Conservation (phyloP, 1,140 invertebrate species). For the Heliconius nattereri region DNA sequence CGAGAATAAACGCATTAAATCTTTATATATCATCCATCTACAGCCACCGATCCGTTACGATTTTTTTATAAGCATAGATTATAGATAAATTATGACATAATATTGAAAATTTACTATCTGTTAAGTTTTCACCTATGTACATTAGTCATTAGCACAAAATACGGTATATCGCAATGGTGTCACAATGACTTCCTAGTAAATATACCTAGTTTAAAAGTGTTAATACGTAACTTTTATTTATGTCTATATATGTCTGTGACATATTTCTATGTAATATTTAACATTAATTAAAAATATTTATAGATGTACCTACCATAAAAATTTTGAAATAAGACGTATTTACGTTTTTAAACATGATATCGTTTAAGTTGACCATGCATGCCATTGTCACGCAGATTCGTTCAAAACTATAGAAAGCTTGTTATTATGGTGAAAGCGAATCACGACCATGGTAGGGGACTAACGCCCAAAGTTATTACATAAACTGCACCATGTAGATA, state of each 20-base stretch:
- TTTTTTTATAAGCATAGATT: too few relatives aligned
- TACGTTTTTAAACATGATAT: not conserved
- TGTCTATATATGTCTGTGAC: not conserved
- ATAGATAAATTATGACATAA: not conserved
- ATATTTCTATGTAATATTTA: not conserved
- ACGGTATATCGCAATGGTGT: not conserved
- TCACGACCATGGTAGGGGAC: constrained; percentile 49
- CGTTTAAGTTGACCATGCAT: not conserved
- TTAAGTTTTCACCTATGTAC: not conserved
- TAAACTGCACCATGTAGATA: constrained; percentile 55
- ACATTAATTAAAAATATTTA: too few relatives aligned
- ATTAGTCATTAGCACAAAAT: constrained; percentile 4
- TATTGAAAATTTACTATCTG: not conserved
- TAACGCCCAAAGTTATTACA: constrained; percentile 62
- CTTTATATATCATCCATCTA: too few relatives aligned
- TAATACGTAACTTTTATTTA: not conserved
- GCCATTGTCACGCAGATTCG: constrained; percentile 45
- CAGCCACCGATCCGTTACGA: too few relatives aligned
- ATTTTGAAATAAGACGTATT: not conserved
- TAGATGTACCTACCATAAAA: not conserved
- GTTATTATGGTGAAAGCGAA: constrained; percentile 68
- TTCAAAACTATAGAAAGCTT: constrained; percentile 64
- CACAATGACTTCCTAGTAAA: constrained; percentile 9
- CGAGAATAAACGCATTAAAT: not conserved
- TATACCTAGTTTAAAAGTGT: not conserved